Conservation (phyloP, 2,888 invertebrate species). For the Caenorhabditis parvicauda region DNA sequence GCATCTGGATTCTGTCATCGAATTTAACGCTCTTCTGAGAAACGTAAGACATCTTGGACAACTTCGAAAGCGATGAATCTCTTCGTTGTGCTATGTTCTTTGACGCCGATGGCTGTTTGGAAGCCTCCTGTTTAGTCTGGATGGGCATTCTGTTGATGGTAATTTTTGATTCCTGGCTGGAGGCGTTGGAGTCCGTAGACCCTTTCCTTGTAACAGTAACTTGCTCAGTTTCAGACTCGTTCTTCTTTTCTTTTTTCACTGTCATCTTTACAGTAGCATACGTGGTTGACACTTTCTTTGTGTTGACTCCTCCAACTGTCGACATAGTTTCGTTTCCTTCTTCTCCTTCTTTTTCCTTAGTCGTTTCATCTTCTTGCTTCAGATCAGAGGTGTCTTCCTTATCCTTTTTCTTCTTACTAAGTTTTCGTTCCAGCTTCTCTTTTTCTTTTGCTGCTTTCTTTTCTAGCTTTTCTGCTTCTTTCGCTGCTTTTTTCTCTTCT, state of each 20-base stretch:
- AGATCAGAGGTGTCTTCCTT: conserved; percentile 12
- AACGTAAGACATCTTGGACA: conserved; percentile 28
- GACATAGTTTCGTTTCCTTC: background rate
- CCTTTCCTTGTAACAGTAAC: background rate
- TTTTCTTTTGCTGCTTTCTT: conserved; percentile 32
- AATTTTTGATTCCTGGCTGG: background rate
- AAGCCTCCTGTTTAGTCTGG: background rate
- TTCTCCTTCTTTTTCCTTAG: conserved; percentile 23
- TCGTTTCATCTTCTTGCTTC: conserved; percentile 17
- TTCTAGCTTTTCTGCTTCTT: conserved; percentile 29
- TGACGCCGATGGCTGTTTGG: conserved; percentile 9
- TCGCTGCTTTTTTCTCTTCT: conserved; percentile 27
- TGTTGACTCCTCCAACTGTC: conserved; percentile 17
- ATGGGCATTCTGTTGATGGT: no score
- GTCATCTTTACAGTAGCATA: background rate
- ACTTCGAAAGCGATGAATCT: conserved; percentile 44
- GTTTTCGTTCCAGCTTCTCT: conserved; percentile 29
- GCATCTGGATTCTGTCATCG: conserved; percentile 40
- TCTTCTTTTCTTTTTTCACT: conserved; percentile 4
- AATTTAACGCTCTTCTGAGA: conserved; percentile 47
- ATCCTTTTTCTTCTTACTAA: conserved; percentile 29
- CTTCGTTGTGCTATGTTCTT: conserved; percentile 36
- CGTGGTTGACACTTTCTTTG: conserved; percentile 8
- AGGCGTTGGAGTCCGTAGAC: background rate
- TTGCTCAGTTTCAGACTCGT: background rate